Evolutionary conservation across 2,888 invertebrate genomes (phyloP), one percentile per base, ranked within the genome.

Genomic region (Oligia strigilis): DNA sequence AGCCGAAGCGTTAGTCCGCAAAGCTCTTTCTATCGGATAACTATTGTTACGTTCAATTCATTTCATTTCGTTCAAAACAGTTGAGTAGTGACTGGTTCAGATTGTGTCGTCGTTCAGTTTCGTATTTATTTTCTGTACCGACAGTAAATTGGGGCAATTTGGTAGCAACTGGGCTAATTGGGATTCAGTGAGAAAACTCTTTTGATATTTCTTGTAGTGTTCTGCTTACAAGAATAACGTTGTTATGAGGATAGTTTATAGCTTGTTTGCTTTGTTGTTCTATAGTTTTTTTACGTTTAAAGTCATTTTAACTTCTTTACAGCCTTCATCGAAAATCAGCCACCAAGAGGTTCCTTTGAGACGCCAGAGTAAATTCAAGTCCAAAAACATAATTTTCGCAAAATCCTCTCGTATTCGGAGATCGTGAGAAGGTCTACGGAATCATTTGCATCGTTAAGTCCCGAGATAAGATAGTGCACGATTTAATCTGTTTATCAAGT

Each of bases 1-100:
- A 96, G 87, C 85, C 87, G 92, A 93, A 93, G 93, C 93, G 95
- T 94, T 91, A 92, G 82, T 11, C 90, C 88, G 90, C 91, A 93
- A 93, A 88, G 89, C 92, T 84, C 80, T 92, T 93, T 92, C 92
- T 93, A 94, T 86, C 78, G 88, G 90, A 89, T 92, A 91, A 80
- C 82, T 89, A 85, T 75, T 81, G 80, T 85, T 85, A 83, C 81
- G 78, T 84, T 80, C 69, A 80, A 76, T 69, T 36, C 60, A 82
- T 82, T 80, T 80, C 46, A 76, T 82, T 82, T 69, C 46, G 67
- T 69, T 82, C 46, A 23, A 69, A 82, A 76, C 67, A 79, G 80
- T 86, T 81, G 76, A 81, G 77, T 73, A 81, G 78, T 72, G 75
- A 81, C 67, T 75, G 71, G 77, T 78, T 80, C 80, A 19, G 80